Conservation (phyloP, 2,797 vertebrate species). For the Schizopygopsis malacanthus region DNA sequence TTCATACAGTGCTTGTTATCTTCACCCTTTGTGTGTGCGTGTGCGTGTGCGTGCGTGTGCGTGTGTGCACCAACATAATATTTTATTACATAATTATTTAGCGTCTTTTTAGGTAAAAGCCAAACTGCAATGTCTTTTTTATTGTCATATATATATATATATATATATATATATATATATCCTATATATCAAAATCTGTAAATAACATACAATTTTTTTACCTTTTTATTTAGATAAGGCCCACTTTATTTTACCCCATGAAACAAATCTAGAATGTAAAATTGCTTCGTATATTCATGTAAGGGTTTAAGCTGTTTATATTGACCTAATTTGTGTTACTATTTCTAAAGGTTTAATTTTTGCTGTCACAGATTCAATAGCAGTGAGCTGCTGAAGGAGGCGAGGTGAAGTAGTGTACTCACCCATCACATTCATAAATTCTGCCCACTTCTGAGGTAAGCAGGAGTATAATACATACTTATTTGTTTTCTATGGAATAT, state of each 20-base stretch:
- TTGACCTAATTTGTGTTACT: background rate
- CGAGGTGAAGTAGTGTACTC: background rate
- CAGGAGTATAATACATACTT: background rate
- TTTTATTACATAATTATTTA: background rate
- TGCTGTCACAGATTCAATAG: background rate
- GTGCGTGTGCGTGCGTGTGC: too few species aligned
- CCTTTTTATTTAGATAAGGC: background rate
- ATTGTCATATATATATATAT: background rate
- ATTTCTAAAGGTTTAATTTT: background rate
- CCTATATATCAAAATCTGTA: too few species aligned
- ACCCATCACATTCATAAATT: background rate
- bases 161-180: too few species aligned
- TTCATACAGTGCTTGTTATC: background rate
- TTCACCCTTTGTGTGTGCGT: background rate
- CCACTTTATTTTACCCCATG: background rate
- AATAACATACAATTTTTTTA: too few species aligned
- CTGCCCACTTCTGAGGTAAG: constrained; percentile 3
- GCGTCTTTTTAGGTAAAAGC: background rate
- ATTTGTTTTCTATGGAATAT: background rate
- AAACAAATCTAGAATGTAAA: background rate
- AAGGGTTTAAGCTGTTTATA: background rate
- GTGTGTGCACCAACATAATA: background rate
- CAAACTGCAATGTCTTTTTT: background rate
- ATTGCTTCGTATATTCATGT: background rate
- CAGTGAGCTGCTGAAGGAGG: background rate